Base-by-base conservation (phyloP, 2,888 invertebrate species). In the Drosophila atroscutellata region DNA sequence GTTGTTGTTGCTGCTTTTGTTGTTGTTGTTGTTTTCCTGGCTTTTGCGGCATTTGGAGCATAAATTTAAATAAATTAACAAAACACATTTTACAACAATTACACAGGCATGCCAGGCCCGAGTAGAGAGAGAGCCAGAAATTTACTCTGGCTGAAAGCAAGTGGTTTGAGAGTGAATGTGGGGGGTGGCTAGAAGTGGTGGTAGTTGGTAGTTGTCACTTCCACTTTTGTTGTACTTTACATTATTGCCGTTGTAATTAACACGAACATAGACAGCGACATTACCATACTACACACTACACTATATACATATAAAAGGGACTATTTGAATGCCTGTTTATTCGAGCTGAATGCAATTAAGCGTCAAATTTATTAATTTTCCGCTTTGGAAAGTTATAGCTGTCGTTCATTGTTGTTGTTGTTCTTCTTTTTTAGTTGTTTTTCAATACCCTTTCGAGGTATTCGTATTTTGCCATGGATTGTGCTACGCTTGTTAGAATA, bases 31-130 rank as follows among this genome's bases (percentile, higher is more conserved):
- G 62, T 58, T 62, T 42, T 49, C 57, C 20, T 66, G 61, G 65
- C 47, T 69, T 64, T 66, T 75, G 69, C 72, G 58, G 75, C 71
- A 64, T 80, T 45, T 80, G 68, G 57, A 75, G 77, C 89, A 83
- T 85, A 85, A 85, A 89, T 88, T 90, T 82, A 81, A 89, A 90
- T 90, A 86, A 89, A 90, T 90, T 90, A 83, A 85, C 89, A 86
- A 86, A 82, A 82, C 80, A 80, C 75, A 75, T 81, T 81, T 81
- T 64, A 72, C 75, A 83, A 83, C 86, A 89, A 85, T 89, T 80
- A 88, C 71, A 73, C 66, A 54, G 74, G 71, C 64, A 69, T 72
- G 67, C 59, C 55, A 52, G 66, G 54, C n/a, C 42, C 28, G 34
- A 37, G 45, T 20, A 0, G 32, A 15, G 20, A 15, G 20, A 32